Percentiles rank a stretch among this genome's conserved stretches.
Evolutionary conservation across 2,888 invertebrate genomes (phyloP).

Genomic region (Diplazon laetatorius): DNA sequence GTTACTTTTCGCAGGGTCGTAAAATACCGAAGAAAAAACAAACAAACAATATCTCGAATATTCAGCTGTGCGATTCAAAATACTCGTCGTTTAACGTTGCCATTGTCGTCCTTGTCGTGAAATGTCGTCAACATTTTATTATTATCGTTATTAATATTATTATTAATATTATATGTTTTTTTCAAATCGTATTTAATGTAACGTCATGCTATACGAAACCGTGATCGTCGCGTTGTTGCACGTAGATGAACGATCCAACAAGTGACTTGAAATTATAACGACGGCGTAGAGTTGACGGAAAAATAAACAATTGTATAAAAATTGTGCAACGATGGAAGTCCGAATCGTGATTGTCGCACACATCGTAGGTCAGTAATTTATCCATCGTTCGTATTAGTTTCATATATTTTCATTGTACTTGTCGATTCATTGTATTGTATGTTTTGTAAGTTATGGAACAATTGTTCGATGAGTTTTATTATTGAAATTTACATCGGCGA

Average conservation of each 20-base stretch:
- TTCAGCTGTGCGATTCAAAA: too few species aligned
- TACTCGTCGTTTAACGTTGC: too few species aligned
- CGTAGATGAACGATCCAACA: conserved; percentile 61
- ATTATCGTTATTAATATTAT: too few species aligned
- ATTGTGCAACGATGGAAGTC: conserved; percentile 74
- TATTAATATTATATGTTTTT: too few species aligned
- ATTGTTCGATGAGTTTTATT: too few species aligned
- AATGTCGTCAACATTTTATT: too few species aligned
- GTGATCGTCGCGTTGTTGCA: conserved; percentile 46
- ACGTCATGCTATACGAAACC: conserved; percentile 60
- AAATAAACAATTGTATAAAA: conserved; percentile 8
- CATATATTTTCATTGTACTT: too few species aligned
- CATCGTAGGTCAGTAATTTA: conserved; percentile 68
- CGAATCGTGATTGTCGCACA: conserved; percentile 74
- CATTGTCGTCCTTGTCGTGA: neutral
- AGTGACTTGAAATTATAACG: conserved; percentile 50
- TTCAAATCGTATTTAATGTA: neutral
- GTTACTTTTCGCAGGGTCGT: conserved; percentile 62
- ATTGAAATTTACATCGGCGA: too few species aligned
- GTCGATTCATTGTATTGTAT: too few species aligned
- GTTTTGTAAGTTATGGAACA: too few species aligned
- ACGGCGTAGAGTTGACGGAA: conserved; percentile 28
- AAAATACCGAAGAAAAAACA: too few species aligned
- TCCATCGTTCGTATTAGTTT: neutral
- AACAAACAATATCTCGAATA: too few species aligned